Percentiles rank a stretch among this genome's conserved stretches.
These are phyloP conservation scores for Euphydryas editha DNA, from an alignment of 2,888 invertebrate genomes.

Conservation along the genomic window DNA sequence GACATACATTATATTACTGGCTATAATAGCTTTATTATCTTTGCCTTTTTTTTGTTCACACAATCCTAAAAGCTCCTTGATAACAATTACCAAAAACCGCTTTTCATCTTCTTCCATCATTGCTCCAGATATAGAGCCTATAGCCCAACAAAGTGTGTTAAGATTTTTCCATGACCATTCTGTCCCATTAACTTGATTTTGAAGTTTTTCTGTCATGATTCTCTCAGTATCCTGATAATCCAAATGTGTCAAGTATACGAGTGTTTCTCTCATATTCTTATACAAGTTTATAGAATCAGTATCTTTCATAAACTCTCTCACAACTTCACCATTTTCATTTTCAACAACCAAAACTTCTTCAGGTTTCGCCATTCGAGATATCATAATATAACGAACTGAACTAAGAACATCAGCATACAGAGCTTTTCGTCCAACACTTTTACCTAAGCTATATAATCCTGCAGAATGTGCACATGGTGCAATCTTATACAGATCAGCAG, in stretches of 20 bases:
- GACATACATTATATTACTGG: slow-evolving; percentile 99
- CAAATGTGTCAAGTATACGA: slow-evolving; percentile 99
- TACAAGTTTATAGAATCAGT: slow-evolving; percentile 99
- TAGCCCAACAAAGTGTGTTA: slow-evolving; percentile 99
- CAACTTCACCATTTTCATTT: slow-evolving; percentile 99
- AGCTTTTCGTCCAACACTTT: slow-evolving; percentile 84
- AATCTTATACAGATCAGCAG: slow-evolving; percentile 96
- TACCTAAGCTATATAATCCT: slow-evolving; percentile 68
- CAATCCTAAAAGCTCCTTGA: slow-evolving; percentile 97
- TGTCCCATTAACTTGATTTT: slow-evolving; percentile 98
- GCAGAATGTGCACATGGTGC: slow-evolving; percentile 86
- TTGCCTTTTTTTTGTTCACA: slow-evolving; percentile 99
- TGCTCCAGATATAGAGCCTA: slow-evolving; percentile 99
- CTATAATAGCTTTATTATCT: slow-evolving; percentile 99
- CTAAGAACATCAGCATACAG: slow-evolving; percentile 92
- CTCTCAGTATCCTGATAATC: slow-evolving; percentile 98
- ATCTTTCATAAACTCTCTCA: slow-evolving; percentile 99
- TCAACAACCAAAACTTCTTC: slow-evolving; percentile 99
- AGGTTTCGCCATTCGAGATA: slow-evolving; percentile 99
- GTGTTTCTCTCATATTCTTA: slow-evolving; percentile 99
- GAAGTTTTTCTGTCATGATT: slow-evolving; percentile 99
- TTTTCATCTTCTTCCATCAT: slow-evolving; percentile 99
- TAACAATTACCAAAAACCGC: slow-evolving; percentile 98
- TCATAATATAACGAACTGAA: slow-evolving; percentile 98
- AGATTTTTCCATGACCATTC: slow-evolving; percentile 99